Evolutionary conservation across 2,797 vertebrate genomes (phyloP).

Genomic region (Austrolebias charrua): DNA sequence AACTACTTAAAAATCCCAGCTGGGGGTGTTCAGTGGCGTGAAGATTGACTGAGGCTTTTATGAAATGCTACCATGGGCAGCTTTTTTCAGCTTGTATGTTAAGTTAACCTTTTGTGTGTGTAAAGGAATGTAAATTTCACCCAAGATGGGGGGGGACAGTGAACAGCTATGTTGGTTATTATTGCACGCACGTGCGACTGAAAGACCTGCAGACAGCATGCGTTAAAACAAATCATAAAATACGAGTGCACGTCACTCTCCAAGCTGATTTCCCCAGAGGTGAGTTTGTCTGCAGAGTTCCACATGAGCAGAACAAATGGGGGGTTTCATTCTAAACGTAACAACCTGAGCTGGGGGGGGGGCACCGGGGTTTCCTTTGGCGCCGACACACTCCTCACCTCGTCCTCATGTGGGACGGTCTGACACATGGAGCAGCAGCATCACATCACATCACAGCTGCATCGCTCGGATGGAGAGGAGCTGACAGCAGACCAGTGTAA

Average conservation of each 20-base stretch:
- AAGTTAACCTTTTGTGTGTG: constrained; percentile 3
- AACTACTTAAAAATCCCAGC: constrained; percentile 69
- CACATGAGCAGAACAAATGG: constrained; percentile 40
- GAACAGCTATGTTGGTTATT: constrained; percentile 29
- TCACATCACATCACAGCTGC: constrained; percentile 3
- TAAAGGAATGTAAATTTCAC: constrained; percentile 36
- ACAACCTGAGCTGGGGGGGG: constrained; percentile 30
- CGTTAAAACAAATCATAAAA: constrained; percentile 23
- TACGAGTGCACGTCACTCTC: constrained; percentile 1
- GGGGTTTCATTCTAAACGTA: constrained; percentile 65
- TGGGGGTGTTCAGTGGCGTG: constrained; percentile 47
- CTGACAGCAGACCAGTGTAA: constrained; percentile 54
- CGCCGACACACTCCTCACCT: neutral
- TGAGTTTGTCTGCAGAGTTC: constrained; percentile 44
- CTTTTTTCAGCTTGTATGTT: constrained; percentile 25
- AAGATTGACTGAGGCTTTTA: constrained; percentile 21
- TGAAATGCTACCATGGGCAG: constrained; percentile 32
- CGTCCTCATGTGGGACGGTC: constrained; percentile 9
- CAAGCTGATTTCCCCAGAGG: constrained; percentile 63
- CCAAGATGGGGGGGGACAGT: constrained; percentile 9
- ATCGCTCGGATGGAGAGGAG: constrained; percentile 25
- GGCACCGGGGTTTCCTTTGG: constrained; percentile 23
- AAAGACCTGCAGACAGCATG: constrained; percentile 14
- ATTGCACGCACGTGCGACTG: constrained; percentile 12
- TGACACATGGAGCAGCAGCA: constrained; percentile 14